These are phyloP conservation scores for Laticauda laticaudata DNA, from an alignment of 2,113 vertebrate genomes.

Conservation along the genomic window DNA sequence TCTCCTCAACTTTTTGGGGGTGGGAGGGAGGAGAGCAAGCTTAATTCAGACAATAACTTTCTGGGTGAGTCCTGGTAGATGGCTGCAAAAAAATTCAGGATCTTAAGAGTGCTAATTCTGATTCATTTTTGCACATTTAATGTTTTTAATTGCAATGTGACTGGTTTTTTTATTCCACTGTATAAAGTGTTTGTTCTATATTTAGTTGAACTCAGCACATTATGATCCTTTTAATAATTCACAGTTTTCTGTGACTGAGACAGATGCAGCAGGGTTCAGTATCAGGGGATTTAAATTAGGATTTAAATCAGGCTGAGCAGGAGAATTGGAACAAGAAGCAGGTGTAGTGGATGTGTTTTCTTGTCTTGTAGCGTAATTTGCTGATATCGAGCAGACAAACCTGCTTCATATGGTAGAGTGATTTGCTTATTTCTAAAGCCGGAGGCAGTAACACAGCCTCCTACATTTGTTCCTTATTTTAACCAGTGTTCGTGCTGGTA, in stretches of 20 bases:
- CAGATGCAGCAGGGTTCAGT: slow-evolving; percentile 26
- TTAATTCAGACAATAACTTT: slow-evolving; percentile 31
- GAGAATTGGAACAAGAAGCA: slow-evolving; percentile 25
- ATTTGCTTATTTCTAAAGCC: neutral
- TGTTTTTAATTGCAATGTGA: slow-evolving; percentile 29
- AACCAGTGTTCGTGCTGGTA: neutral
- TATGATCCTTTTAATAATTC: slow-evolving; percentile 30
- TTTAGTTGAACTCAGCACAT: slow-evolving; percentile 31
- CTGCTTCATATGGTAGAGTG: neutral
- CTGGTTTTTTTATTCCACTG: slow-evolving; percentile 9
- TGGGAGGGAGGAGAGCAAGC: neutral
- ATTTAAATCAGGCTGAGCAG: slow-evolving; percentile 23
- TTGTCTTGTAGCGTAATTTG: neutral
- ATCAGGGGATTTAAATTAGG: slow-evolving; percentile 27
- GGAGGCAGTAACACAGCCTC: neutral
- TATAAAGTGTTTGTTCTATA: slow-evolving; percentile 26
- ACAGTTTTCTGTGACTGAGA: slow-evolving; percentile 4
- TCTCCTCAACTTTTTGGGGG: neutral
- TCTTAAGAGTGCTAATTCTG: slow-evolving; percentile 21
- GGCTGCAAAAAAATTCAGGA: slow-evolving; percentile 9
- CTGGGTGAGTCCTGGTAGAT: slow-evolving; percentile 7
- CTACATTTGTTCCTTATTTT: slow-evolving; percentile 6
- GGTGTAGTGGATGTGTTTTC: slow-evolving; percentile 2
- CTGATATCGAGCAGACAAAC: neutral
- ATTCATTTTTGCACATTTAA: slow-evolving; percentile 33